Evolutionary conservation across 2,888 invertebrate species (phyloP), one percentile per base, ranked within the genome.

Genomic region (Napeogenes sylphis): DNA sequence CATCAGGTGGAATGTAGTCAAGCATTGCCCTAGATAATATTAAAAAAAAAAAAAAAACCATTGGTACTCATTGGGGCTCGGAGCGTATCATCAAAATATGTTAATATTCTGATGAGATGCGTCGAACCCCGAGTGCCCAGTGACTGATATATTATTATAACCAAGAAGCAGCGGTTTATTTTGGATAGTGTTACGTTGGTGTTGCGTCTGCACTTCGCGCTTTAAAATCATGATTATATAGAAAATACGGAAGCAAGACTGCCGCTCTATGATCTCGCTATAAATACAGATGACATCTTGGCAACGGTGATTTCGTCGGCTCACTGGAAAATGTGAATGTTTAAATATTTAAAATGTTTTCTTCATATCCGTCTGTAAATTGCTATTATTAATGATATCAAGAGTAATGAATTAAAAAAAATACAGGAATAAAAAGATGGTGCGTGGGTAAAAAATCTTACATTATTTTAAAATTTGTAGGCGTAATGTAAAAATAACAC

Each of bases 81-180:
- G 1, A 21, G 21, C 21, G 21, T 21, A 1, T 21, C 21, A 21
- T 21, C 21, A 21, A 21, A 21, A 21, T 21, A 21, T 21, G 21
- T 21, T 21, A 21, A 21, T 21, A 59, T 78, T 73, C 73, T 74
- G 74, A 69, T 75, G 68, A 56, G 72, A 70, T 70, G 71, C 75
- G 63, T 21, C 21, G 73, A 71, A 71, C 72, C 74, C 73, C 74
- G 65, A 73, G 76, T 80, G 77, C 77, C 78, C 78, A 78, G 79
- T 77, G 73, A 76, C 77, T 82, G 78, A 82, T 83, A 84, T 82
- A 79, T 82, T 79, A 77, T 51, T 81, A 79, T 79, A 82, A 78
- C 76, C 74, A 77, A 21, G 21, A 21, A 72, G 72, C 73, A 72
- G 58, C 63, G 75, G 85, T 84, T 87, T 88, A 88, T 88, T 88